Conservation (phyloP, 2,888 invertebrate genomes). For the Leptogaster cylindrica region DNA sequence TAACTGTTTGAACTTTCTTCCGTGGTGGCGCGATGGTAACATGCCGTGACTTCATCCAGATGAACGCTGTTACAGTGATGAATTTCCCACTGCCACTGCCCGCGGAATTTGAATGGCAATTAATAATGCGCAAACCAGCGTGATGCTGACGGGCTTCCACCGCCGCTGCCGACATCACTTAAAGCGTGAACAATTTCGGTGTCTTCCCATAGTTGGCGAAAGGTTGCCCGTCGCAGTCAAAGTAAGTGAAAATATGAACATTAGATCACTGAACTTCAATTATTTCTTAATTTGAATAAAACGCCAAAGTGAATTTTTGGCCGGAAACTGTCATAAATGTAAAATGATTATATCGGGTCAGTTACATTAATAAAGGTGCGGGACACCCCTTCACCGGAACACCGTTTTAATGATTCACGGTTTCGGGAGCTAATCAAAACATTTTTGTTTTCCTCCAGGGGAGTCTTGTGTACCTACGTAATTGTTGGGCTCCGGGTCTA, state of each 20-base stretch:
- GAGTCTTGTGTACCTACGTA: conserved; percentile 18
- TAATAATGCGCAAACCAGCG: conserved; percentile 21
- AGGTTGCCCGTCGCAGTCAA: no score
- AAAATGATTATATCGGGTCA: conserved; percentile 38
- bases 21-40: no score
- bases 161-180: conserved; percentile 27
- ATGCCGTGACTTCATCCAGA: no score
- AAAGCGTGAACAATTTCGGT: conserved; percentile 11
- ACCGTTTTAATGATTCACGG: conserved; percentile 12
- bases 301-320: conserved; percentile 19
- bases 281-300: conserved; percentile 37
- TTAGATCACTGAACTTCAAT: conserved; percentile 39
- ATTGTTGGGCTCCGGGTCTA: conserved; percentile 8
- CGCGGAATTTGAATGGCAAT: conserved; percentile 3
- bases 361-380: conserved; percentile 19
- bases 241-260: background rate
- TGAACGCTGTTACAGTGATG: no score
- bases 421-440: background rate
- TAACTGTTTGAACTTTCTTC: no score
- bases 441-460: conserved; percentile 22
- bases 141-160: background rate
- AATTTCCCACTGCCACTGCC: conserved; percentile 15
- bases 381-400: background rate
- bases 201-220: no score
- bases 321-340: conserved; percentile 42